phyloP scores from a whole-genome alignment of 2,888 invertebrate species.

The Pemphredon lugubris region DNA sequence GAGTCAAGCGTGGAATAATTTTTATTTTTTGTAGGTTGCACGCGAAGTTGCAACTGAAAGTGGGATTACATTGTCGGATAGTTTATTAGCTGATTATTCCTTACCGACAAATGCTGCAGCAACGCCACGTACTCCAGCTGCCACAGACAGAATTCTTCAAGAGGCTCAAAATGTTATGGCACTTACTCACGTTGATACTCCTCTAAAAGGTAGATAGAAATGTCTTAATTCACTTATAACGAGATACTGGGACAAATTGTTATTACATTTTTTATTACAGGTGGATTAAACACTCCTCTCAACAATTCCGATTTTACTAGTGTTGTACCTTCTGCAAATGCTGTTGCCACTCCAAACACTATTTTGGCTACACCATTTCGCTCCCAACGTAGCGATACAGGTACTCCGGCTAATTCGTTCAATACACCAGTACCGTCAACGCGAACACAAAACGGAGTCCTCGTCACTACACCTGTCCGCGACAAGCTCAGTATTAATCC shows the following conservation, averaged over 20 bases:
- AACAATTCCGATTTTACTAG: slow-evolving; percentile 94
- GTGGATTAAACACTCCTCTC: slow-evolving; percentile 96
- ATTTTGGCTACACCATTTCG: slow-evolving; percentile 94
- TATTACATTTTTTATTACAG: slow-evolving; percentile 74
- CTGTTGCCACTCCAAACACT: slow-evolving; percentile 93
- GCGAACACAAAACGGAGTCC: slow-evolving; percentile 83
- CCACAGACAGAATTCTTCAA: slow-evolving; percentile 91
- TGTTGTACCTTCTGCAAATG: slow-evolving; percentile 87
- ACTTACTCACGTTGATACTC: slow-evolving; percentile 98
- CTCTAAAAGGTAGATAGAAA: slow-evolving; percentile 87
- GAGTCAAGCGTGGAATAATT: too few species aligned
- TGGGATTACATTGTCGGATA: slow-evolving; percentile 90
- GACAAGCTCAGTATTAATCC: slow-evolving; percentile 98
- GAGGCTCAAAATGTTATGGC: slow-evolving; percentile 99
- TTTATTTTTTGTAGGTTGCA: slow-evolving; percentile 83
- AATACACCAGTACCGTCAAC: slow-evolving; percentile 84
- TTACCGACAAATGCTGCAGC: slow-evolving; percentile 86
- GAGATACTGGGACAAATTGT: too few species aligned
- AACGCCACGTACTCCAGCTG: slow-evolving; percentile 93
- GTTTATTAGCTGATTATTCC: slow-evolving; percentile 95
- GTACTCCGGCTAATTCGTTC: slow-evolving; percentile 79
- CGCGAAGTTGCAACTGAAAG: slow-evolving; percentile 92
- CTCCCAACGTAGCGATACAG: slow-evolving; percentile 87
- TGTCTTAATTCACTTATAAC: not conserved
- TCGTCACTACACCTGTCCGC: slow-evolving; percentile 88